Evolutionary conservation across 2,888 invertebrate species (phyloP).

Genomic region (Pristionchus entomophagus): DNA sequence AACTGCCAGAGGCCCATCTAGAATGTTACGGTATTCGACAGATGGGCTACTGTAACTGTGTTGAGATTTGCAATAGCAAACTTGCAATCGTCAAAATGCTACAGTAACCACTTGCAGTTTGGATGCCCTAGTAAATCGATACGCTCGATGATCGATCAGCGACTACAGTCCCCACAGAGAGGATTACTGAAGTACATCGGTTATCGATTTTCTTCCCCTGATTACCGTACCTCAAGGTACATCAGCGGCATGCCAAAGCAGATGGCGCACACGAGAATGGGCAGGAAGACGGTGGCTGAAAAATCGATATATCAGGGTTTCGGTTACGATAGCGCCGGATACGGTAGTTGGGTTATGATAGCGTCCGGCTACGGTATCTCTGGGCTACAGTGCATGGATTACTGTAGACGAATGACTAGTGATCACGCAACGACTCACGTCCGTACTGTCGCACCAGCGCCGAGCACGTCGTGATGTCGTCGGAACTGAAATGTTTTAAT

Average conservation of each 20-base stretch:
- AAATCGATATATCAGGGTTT: not conserved
- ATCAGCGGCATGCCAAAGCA: slow-evolving; percentile 6
- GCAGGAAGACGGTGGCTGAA: slow-evolving; percentile 26
- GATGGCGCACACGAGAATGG: slow-evolving; percentile 38
- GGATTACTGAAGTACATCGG: not conserved
- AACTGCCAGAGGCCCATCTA: too few relatives aligned
- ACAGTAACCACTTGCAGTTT: too few relatives aligned
- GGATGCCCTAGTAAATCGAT: not conserved
- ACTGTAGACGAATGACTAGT: not conserved
- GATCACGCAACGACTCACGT: slow-evolving; percentile 11
- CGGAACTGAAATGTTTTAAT: not conserved
- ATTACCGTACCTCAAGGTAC: slow-evolving; percentile 17
- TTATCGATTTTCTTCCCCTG: too few relatives aligned
- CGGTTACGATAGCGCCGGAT: not conserved
- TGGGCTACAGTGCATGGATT: not conserved
- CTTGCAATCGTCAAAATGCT: too few relatives aligned
- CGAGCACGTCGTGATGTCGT: slow-evolving; percentile 34
- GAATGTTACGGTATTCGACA: too few relatives aligned
- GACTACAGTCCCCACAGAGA: not conserved
- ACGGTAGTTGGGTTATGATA: too few relatives aligned
- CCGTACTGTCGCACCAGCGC: not conserved
- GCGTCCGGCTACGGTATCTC: too few relatives aligned
- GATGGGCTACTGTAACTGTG: too few relatives aligned
- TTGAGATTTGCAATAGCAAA: too few relatives aligned
- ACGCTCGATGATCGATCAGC: not conserved